Conservation (phyloP, 2,888 invertebrate species). For the Caenorhabditis sp. region DNA sequence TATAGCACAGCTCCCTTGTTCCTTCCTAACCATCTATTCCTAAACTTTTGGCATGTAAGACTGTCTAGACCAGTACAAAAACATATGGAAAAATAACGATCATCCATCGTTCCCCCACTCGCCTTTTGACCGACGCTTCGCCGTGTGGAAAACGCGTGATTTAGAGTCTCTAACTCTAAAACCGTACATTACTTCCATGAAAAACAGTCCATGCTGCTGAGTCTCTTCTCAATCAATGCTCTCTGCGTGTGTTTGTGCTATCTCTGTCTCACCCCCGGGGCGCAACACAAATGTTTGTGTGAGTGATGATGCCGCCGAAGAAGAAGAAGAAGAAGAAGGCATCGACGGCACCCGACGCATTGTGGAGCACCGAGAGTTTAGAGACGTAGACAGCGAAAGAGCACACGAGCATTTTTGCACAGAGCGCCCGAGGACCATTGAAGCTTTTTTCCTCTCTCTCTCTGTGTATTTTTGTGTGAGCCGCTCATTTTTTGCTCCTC, state of each 20-base stretch:
- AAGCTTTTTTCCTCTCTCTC: constrained; percentile 27
- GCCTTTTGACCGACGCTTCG: constrained; percentile 20
- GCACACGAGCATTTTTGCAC: constrained; percentile 6
- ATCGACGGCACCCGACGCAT: neutral
- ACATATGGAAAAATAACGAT: too few species aligned
- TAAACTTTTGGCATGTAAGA: too few species aligned
- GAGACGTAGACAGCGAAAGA: neutral
- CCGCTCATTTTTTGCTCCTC: constrained; percentile 15
- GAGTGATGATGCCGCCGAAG: constrained; percentile 17
- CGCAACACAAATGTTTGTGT: constrained; percentile 12
- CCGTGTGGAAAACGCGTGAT: neutral
- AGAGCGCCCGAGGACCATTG: constrained; percentile 50
- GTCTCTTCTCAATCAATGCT: neutral
- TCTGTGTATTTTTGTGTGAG: neutral
- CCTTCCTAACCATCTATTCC: too few species aligned
- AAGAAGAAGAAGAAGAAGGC: too few species aligned
- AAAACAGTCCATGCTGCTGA: constrained; percentile 21
- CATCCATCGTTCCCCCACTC: too few species aligned
- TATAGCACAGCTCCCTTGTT: too few species aligned
- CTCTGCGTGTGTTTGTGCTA: too few species aligned
- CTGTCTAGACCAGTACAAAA: too few species aligned
- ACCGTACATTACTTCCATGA: constrained; percentile 16
- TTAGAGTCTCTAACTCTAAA: neutral
- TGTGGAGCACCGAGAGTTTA: neutral
- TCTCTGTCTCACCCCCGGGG: neutral